Conservation (phyloP, 2,888 invertebrate genomes). For the Metopia argyrocephala region DNA sequence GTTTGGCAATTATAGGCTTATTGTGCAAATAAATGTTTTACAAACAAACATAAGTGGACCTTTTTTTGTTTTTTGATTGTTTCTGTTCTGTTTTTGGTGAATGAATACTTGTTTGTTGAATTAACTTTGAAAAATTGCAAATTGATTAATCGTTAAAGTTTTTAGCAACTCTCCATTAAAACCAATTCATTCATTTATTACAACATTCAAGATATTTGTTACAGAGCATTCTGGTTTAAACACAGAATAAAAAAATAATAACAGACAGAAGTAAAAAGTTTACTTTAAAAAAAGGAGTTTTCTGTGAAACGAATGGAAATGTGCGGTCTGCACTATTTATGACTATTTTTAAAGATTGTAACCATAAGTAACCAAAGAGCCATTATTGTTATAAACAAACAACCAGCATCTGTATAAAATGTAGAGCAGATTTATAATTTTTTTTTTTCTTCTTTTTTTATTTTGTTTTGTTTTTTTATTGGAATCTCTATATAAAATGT, state of each 20-base stretch:
- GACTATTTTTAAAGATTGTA: constrained; percentile 7
- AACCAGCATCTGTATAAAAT: constrained; percentile 4
- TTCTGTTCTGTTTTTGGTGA: constrained; percentile 36
- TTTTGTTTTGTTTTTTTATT: not conserved
- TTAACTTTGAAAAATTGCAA: constrained; percentile 62
- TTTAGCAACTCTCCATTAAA: constrained; percentile 50
- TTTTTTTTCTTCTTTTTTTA: not conserved
- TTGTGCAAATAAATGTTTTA: constrained; percentile 11
- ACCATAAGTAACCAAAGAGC: not conserved
- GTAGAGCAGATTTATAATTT: constrained; percentile 1
- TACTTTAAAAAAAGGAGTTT: not conserved
- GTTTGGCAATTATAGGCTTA: not conserved
- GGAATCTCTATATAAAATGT: not conserved
- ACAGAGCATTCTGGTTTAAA: not conserved
- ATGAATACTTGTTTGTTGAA: constrained; percentile 61
- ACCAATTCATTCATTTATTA: constrained; percentile 42
- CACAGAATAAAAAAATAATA: not conserved
- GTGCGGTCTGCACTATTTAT: constrained; percentile 30
- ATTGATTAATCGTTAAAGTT: constrained; percentile 61
- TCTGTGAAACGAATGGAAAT: not conserved
- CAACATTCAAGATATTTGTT: constrained; percentile 1
- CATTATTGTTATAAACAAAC: not conserved
- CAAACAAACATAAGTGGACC: not conserved
- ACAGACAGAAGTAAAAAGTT: not conserved
- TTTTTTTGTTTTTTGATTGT: not conserved